Conservation (phyloP, 2,797 vertebrate species). For the Sebastolobus alascanus region DNA sequence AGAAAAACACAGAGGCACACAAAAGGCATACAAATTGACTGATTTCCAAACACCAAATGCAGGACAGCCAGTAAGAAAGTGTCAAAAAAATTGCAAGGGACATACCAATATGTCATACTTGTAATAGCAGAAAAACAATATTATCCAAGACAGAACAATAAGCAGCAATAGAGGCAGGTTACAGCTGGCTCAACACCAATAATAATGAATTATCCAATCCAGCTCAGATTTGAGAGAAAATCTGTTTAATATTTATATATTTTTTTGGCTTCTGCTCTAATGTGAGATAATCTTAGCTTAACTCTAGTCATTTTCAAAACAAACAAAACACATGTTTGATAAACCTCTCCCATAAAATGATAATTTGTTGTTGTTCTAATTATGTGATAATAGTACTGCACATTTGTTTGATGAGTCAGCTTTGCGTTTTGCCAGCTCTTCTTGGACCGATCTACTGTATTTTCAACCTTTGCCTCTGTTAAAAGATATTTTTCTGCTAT, state of each 20-base stretch:
- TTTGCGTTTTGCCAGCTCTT: slow-evolving; percentile 43
- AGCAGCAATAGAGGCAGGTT: slow-evolving; percentile 52
- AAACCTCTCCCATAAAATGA: slow-evolving; percentile 40
- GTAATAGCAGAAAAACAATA: slow-evolving; percentile 17
- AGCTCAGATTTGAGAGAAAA: slow-evolving; percentile 50
- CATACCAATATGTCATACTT: slow-evolving; percentile 17
- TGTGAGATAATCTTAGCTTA: slow-evolving; percentile 37
- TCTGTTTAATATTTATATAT: slow-evolving; percentile 45
- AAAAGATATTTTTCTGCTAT: slow-evolving; percentile 14
- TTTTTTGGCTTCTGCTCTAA: slow-evolving; percentile 32
- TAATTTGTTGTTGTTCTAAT: slow-evolving; percentile 26
- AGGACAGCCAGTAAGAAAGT: background rate
- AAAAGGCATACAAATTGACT: background rate
- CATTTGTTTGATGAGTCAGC: slow-evolving; percentile 41
- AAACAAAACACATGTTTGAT: slow-evolving; percentile 49
- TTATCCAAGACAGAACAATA: slow-evolving; percentile 33
- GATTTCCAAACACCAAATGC: background rate
- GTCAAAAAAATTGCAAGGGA: slow-evolving; percentile 8
- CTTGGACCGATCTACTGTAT: slow-evolving; percentile 19
- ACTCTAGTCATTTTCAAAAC: slow-evolving; percentile 18
- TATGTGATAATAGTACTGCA: background rate
- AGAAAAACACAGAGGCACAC: background rate
- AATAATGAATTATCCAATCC: slow-evolving; percentile 54
- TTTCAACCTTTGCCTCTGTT: slow-evolving; percentile 28
- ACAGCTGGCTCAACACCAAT: slow-evolving; percentile 50